These are phyloP conservation scores for Neosilurus hyrtlii DNA, from an alignment of 2,797 vertebrate species.

Conservation along the genomic window DNA sequence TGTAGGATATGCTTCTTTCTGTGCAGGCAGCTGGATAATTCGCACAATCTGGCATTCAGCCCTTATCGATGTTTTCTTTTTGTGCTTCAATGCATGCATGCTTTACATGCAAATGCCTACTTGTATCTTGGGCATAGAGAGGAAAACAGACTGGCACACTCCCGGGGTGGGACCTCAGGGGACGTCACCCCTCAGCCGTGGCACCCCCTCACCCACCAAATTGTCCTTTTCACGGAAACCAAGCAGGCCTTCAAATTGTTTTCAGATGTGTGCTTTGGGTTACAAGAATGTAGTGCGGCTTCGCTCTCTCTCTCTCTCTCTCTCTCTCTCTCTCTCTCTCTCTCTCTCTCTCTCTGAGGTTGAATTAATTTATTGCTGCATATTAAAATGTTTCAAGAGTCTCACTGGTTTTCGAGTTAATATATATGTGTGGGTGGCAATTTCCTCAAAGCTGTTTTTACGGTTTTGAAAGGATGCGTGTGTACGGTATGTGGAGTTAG, in stretches of 20 bases:
- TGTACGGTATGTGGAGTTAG: slow-evolving; percentile 14
- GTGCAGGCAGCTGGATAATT: slow-evolving; percentile 17
- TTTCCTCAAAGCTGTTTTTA: slow-evolving; percentile 35
- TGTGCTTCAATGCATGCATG: slow-evolving; percentile 53
- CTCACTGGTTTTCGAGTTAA: slow-evolving; percentile 51
- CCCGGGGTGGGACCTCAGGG: slow-evolving; percentile 41
- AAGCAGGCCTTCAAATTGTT: slow-evolving; percentile 74
- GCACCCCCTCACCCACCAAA: slow-evolving; percentile 65
- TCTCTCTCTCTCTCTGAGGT: slow-evolving; percentile 58
- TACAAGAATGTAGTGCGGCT: slow-evolving; percentile 61
- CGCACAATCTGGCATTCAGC: slow-evolving; percentile 41
- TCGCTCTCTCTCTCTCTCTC: slow-evolving; percentile 48
- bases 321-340: slow-evolving; percentile 53
- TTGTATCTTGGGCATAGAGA: slow-evolving; percentile 53
- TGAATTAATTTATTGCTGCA: slow-evolving; percentile 65
- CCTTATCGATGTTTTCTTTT: slow-evolving; percentile 50
- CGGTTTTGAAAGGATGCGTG: slow-evolving; percentile 20
- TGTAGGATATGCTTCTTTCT: slow-evolving; percentile 23
- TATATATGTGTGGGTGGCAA: slow-evolving; percentile 48
- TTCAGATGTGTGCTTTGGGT: slow-evolving; percentile 72
- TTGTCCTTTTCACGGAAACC: slow-evolving; percentile 71
- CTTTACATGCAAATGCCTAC: slow-evolving; percentile 59
- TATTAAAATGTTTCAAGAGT: slow-evolving; percentile 63
- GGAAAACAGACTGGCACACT: slow-evolving; percentile 62
- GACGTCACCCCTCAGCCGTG: slow-evolving; percentile 48